Conservation (phyloP, 2,888 invertebrate genomes). For the Acholoe squamosa region DNA sequence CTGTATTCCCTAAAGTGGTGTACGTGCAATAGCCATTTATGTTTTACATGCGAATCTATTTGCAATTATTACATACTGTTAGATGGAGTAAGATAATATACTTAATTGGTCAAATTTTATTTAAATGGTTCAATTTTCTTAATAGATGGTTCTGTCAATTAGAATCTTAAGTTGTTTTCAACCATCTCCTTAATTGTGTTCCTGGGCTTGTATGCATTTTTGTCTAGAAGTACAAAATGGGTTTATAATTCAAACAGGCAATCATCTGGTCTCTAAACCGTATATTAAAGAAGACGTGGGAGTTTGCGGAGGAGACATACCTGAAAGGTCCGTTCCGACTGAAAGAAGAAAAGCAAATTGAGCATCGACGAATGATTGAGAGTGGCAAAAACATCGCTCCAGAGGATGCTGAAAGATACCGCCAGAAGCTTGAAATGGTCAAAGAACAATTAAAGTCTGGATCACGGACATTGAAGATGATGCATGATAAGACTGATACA, state of each 20-base stretch:
- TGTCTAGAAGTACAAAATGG: no score
- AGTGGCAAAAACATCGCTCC: slow-evolving; percentile 29
- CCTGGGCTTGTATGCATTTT: no score
- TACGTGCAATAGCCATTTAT: no score
- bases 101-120: no score
- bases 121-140: background rate
- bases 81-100: no score
- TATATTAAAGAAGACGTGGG: background rate
- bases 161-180: background rate
- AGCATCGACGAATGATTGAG: background rate
- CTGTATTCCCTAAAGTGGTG: no score
- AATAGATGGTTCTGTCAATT: background rate
- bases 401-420: slow-evolving; percentile 13
- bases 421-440: background rate
- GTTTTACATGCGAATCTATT: no score
- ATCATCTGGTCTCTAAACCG: background rate
- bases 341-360: slow-evolving; percentile 22
- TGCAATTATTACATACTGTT: no score
- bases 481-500: no score
- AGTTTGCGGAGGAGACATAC: background rate
- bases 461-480: no score
- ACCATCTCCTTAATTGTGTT: no score
- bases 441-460: background rate
- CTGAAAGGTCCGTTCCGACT: slow-evolving; percentile 1
- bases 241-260: background rate